Conservation (phyloP, 2,113 vertebrate species). For the Alligator mississippiensis region DNA sequence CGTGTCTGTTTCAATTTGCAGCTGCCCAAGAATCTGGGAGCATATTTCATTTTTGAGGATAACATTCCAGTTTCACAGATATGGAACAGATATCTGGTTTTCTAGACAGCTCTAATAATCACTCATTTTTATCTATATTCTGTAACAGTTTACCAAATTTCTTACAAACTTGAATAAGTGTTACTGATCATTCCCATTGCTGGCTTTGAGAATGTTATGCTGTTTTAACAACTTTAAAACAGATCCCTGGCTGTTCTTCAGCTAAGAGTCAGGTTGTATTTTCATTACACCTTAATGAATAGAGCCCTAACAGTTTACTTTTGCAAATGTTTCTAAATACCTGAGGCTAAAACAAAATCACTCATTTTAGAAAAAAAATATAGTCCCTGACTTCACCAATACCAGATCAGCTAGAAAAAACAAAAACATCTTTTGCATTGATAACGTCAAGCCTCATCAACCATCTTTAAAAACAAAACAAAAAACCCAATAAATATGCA, state of each 20-base stretch:
- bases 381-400: not conserved
- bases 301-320: not conserved
- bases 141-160: not conserved
- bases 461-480: no score
- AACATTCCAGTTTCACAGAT: not conserved
- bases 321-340: not conserved
- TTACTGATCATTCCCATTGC: not conserved
- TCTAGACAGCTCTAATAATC: not conserved
- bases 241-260: not conserved
- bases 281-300: not conserved
- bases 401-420: not conserved
- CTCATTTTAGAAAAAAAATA: not conserved
- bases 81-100: not conserved
- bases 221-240: not conserved
- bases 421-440: not conserved
- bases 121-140: not conserved
- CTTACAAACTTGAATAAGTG: not conserved
- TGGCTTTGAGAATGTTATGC: not conserved
- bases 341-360: not conserved
- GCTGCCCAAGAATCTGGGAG: not conserved
- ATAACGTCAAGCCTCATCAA: not conserved
- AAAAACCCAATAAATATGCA: not conserved
- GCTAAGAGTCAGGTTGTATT: not conserved
- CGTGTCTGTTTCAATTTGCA: not conserved
- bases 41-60: not conserved